These are phyloP conservation scores for Hydrotaea cyrtoneurina DNA, from an alignment of 2,888 invertebrate species.

Conservation along the genomic window DNA sequence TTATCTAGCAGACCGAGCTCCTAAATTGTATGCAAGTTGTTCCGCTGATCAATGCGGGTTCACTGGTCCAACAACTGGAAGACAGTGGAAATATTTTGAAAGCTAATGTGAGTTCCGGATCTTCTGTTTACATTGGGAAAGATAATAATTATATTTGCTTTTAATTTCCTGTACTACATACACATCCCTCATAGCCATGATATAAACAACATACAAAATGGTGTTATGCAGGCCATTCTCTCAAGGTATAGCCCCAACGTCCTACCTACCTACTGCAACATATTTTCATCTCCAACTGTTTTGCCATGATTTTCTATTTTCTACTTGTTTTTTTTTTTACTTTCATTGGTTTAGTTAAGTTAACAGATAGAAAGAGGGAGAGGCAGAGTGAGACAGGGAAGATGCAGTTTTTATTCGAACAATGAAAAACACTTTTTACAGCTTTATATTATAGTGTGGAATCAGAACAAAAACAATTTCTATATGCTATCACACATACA, in stretches of 20 bases:
- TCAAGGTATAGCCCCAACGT: slow-evolving; percentile 6
- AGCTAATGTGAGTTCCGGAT: too few relatives aligned
- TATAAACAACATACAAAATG: slow-evolving; percentile 55
- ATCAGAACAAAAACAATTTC: slow-evolving; percentile 32
- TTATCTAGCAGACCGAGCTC: too few relatives aligned
- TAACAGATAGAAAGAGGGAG: not conserved
- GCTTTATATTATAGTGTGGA: slow-evolving; percentile 60
- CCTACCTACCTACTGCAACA: not conserved
- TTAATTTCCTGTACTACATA: too few relatives aligned
- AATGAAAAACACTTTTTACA: slow-evolving; percentile 77
- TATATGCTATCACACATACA: not conserved
- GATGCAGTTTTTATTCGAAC: slow-evolving; percentile 69
- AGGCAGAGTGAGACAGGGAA: not conserved
- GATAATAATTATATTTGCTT: too few relatives aligned
- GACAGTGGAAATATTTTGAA: too few relatives aligned
- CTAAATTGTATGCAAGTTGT: too few relatives aligned
- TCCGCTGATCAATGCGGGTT: too few relatives aligned
- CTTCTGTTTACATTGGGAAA: too few relatives aligned
- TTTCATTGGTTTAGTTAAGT: not conserved
- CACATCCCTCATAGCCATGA: not conserved
- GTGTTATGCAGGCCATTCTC: slow-evolving; percentile 33
- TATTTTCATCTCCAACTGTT: slow-evolving; percentile 29
- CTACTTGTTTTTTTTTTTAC: slow-evolving; percentile 27
- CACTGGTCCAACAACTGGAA: too few relatives aligned
- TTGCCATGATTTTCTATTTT: not conserved